phyloP scores from a whole-genome alignment of 2,113 vertebrate species.

The Gasterosteus nipponicus region DNA sequence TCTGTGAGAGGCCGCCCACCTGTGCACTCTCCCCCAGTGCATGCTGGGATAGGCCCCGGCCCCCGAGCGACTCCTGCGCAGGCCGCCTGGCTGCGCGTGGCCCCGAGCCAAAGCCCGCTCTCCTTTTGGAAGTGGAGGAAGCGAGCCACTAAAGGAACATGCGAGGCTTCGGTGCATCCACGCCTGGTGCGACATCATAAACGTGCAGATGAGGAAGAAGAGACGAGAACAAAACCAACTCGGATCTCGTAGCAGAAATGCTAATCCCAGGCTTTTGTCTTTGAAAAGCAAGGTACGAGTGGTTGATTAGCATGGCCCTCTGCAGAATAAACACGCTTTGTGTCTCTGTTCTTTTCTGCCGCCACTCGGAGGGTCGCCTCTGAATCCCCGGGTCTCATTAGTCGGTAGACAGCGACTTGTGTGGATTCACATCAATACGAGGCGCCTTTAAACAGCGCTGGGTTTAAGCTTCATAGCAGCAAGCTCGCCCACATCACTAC shows the following conservation, averaged over 20 bases:
- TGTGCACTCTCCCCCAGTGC: background rate
- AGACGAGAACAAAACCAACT: constrained; percentile 51
- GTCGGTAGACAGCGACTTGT: constrained; percentile 51
- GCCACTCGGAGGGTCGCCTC: constrained; percentile 36
- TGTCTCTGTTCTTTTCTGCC: constrained; percentile 32
- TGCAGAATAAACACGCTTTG: constrained; percentile 67
- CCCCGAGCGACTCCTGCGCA: constrained; percentile 8
- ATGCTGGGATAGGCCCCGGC: constrained; percentile 22
- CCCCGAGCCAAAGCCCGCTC: constrained; percentile 31
- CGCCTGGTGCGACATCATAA: constrained; percentile 45
- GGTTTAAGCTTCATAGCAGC: constrained; percentile 7
- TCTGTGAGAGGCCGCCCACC: background rate
- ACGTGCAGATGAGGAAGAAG: constrained; percentile 27
- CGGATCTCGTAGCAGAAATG: constrained; percentile 56
- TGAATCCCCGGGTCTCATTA: constrained; percentile 68
- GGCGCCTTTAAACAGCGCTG: background rate
- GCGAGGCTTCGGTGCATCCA: constrained; percentile 34
- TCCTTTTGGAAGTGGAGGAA: constrained; percentile 25
- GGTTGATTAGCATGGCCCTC: constrained; percentile 67
- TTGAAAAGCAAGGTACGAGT: constrained; percentile 51
- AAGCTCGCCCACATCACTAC: background rate
- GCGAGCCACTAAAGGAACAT: constrained; percentile 40
- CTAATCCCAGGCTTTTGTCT: constrained; percentile 64
- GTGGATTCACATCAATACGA: constrained; percentile 55
- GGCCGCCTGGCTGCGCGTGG: background rate